Percentiles rank a stretch among this genome's conserved stretches.
phyloP scores from a whole-genome alignment of 2,888 invertebrate species.

The Cryptosula pallasiana region DNA sequence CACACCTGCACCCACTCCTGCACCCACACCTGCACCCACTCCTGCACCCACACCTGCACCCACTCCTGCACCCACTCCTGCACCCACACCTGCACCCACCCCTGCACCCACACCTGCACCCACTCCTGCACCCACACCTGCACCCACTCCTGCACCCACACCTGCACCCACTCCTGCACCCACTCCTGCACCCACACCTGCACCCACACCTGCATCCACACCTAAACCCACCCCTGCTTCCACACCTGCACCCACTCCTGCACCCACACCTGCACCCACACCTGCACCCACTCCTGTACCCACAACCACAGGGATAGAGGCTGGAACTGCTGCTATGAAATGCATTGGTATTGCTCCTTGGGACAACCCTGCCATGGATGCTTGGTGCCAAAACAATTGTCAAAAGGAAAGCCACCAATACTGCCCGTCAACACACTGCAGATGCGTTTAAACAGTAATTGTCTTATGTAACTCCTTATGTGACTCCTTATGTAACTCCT shows the following conservation, averaged over 20 bases:
- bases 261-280: constrained; percentile 21
- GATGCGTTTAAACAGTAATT: background rate
- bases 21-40: background rate
- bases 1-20: background rate
- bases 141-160: constrained; percentile 3
- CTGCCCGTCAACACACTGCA: constrained; percentile 8
- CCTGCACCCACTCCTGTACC: background rate
- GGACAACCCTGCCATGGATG: background rate
- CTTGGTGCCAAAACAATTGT: constrained; percentile 1
- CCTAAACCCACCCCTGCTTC: background rate
- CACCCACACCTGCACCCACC: background rate
- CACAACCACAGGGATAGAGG: background rate
- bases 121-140: background rate
- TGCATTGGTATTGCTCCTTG: constrained; percentile 30
- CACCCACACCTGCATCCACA: background rate
- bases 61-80: background rate
- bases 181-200: constrained; percentile 10
- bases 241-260: constrained; percentile 19
- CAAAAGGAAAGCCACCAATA: background rate
- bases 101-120: background rate
- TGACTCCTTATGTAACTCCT: background rate
- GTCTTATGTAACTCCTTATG: background rate
- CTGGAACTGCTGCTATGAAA: background rate
- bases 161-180: constrained; percentile 21
- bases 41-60: background rate